A percentile compares a stretch with the other conserved stretches of the same genome.
These are phyloP conservation scores for Ferrisia virgata DNA, from an alignment of 2,888 invertebrate genomes.

Conservation along the genomic window DNA sequence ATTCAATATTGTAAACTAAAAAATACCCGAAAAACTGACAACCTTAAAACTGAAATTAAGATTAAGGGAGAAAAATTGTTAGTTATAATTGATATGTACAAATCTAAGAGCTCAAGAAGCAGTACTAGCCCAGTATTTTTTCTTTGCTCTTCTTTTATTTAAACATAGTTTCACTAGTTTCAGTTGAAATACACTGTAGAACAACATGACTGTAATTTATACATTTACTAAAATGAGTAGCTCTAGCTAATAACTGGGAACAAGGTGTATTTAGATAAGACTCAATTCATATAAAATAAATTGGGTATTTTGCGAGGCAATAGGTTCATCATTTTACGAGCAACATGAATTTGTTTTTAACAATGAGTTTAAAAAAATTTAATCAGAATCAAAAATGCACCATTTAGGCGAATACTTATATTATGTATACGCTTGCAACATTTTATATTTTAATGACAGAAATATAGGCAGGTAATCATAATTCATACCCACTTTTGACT, in stretches of 20 bases:
- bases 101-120: not conserved
- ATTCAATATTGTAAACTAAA: not conserved
- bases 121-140: not conserved
- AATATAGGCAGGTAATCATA: not conserved
- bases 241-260: too few species aligned
- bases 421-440: too few species aligned
- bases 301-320: too few species aligned
- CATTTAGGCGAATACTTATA: too few species aligned
- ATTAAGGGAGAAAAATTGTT: not conserved
- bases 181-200: not conserved
- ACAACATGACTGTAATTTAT: not conserved
- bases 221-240: too few species aligned
- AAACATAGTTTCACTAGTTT: not conserved
- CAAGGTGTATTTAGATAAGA: too few species aligned
- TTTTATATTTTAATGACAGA: too few species aligned
- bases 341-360: too few species aligned
- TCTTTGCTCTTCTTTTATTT: not conserved
- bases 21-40: not conserved
- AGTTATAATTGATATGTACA: too few species aligned
- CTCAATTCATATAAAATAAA: too few species aligned
- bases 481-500: not conserved
- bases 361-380: too few species aligned
- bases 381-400: too few species aligned
- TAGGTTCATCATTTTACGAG: not conserved
- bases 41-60: not conserved